Evolutionary conservation across 2,888 invertebrate species (phyloP).

Genomic region (Nephrotoma flavescens): DNA sequence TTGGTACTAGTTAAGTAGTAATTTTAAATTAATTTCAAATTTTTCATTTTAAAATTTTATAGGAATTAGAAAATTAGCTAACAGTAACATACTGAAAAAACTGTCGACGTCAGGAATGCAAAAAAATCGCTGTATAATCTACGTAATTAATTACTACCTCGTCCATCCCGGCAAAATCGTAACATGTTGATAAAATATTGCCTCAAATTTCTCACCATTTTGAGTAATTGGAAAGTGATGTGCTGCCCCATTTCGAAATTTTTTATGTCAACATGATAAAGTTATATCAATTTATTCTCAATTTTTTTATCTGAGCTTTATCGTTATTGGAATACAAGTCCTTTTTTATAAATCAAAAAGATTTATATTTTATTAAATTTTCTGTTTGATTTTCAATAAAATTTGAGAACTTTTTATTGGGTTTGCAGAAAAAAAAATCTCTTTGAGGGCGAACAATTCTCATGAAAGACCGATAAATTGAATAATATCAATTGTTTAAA

Average conservation of each 20-base stretch:
- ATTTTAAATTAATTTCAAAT: no score
- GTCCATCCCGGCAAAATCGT: no score
- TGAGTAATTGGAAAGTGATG: no score
- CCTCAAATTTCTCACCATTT: no score
- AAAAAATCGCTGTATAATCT: no score
- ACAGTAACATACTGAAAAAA: no score
- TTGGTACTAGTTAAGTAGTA: no score
- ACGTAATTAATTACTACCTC: no score
- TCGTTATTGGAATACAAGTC: neutral
- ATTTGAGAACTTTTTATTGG: neutral
- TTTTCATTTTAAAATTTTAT: no score
- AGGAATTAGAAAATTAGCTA: no score
- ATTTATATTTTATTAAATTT: neutral
- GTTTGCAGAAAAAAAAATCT: neutral
- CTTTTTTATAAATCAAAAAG: neutral
- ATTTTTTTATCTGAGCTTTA: neutral
- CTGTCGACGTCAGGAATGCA: no score
- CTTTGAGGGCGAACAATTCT: neutral
- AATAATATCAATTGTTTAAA: neutral
- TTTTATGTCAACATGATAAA: neutral
- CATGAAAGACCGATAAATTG: neutral
- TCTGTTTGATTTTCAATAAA: neutral
- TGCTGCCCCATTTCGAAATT: neutral
- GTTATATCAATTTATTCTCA: neutral
- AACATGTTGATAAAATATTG: no score